Evolutionary conservation across 92 coral and sea anemone genomes (phyloP).

Genomic region (Palythoa grandiflora): DNA sequence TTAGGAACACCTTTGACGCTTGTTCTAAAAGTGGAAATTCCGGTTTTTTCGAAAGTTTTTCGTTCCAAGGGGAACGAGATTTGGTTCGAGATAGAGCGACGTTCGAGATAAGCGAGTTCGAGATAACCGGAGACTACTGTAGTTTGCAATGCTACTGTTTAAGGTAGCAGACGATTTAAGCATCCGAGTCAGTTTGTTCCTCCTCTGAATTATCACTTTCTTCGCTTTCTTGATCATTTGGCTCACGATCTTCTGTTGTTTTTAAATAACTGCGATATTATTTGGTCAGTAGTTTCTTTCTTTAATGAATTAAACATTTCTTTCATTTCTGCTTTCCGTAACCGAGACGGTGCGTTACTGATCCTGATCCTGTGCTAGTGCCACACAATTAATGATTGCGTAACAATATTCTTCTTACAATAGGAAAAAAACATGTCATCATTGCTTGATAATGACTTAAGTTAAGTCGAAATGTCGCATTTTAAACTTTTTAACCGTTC

Average conservation of each 20-base stretch:
- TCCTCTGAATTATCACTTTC: background rate
- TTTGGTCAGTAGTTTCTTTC: background rate
- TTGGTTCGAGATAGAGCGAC: too few species aligned
- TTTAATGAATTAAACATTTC: background rate
- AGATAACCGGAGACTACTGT: background rate
- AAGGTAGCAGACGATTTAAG: background rate
- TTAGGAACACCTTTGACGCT: too few species aligned
- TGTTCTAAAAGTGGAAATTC: too few species aligned
- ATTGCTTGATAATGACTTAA: too few species aligned
- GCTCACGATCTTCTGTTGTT: background rate
- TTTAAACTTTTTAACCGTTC: too few species aligned
- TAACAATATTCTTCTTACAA: background rate
- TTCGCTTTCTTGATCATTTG: background rate
- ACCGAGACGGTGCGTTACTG: slow-evolving; percentile 1
- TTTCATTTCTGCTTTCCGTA: slow-evolving; percentile 7
- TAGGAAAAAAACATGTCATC: background rate
- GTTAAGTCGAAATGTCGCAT: too few species aligned
- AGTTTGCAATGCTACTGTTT: slow-evolving; percentile 4
- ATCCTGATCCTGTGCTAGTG: background rate
- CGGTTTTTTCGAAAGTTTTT: too few species aligned
- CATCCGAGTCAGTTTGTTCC: background rate
- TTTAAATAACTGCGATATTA: background rate
- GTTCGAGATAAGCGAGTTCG: too few species aligned
- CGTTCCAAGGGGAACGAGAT: too few species aligned
- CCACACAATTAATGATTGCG: background rate